These are phyloP conservation scores for Drosophila sechellia DNA, from an alignment of 1,140 invertebrate species.

Conservation along the genomic window DNA sequence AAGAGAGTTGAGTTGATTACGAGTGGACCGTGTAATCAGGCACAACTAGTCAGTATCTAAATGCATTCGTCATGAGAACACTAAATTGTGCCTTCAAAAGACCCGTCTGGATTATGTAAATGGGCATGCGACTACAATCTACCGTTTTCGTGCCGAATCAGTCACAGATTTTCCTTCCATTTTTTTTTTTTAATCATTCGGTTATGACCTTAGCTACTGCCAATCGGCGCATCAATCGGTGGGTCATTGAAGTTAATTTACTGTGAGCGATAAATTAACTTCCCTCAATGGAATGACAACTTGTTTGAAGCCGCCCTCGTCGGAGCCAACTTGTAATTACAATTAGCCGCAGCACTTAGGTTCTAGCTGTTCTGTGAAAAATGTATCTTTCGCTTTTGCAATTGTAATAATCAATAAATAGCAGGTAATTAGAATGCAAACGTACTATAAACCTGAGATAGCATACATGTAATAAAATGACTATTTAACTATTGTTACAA, in stretches of 20 bases:
- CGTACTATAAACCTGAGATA: not conserved
- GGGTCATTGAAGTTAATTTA: slow-evolving; percentile 22
- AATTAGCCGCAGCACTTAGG: not conserved
- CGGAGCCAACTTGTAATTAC: slow-evolving; percentile 11
- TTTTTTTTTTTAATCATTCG: not conserved
- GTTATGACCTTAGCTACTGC: slow-evolving; percentile 4
- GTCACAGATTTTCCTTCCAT: not conserved
- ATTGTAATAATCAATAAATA: not conserved
- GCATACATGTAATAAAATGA: not conserved
- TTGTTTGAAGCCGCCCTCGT: slow-evolving; percentile 7
- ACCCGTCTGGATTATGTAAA: slow-evolving; percentile 17
- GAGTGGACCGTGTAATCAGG: slow-evolving; percentile 26
- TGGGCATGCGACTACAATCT: slow-evolving; percentile 1
- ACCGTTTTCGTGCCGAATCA: slow-evolving; percentile 21
- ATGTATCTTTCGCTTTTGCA: not conserved
- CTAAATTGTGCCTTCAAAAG: not conserved
- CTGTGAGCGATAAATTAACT: slow-evolving; percentile 21
- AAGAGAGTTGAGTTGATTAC: slow-evolving; percentile 41
- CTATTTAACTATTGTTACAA: not conserved
- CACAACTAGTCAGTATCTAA: slow-evolving; percentile 21
- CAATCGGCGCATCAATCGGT: slow-evolving; percentile 13
- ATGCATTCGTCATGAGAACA: slow-evolving; percentile 62
- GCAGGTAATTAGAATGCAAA: not conserved
- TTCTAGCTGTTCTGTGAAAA: not conserved
- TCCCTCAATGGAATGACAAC: slow-evolving; percentile 8